Conservation (phyloP, 2,888 invertebrate genomes). For the Harpalus rufipes region DNA sequence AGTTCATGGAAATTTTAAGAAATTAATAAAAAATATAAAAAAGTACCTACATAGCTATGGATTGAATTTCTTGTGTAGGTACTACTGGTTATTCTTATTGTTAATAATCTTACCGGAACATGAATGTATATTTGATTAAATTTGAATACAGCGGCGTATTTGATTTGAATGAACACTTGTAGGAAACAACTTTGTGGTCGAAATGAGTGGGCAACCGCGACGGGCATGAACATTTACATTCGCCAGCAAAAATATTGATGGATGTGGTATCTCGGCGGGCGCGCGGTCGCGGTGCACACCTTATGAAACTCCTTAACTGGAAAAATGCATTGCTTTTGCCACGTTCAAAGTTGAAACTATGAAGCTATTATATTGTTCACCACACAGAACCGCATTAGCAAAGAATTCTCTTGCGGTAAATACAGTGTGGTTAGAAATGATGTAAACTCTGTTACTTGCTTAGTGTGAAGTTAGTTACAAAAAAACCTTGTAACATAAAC, state of each 20-base stretch:
- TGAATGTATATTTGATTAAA: too few species aligned
- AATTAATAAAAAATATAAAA: too few species aligned
- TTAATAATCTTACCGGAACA: too few species aligned
- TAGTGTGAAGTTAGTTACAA: too few species aligned
- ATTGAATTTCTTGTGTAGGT: too few species aligned
- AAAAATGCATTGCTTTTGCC: constrained; percentile 57
- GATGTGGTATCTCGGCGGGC: constrained; percentile 45
- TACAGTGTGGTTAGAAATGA: too few species aligned
- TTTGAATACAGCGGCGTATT: not conserved
- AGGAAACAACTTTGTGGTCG: constrained; percentile 34
- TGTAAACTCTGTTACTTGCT: too few species aligned
- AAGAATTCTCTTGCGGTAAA: not conserved
- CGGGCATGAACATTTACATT: constrained; percentile 43
- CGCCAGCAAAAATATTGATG: constrained; percentile 57
- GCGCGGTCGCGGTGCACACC: constrained; percentile 30
- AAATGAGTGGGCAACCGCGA: constrained; percentile 54
- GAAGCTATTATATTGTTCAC: constrained; percentile 36
- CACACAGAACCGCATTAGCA: constrained; percentile 28
- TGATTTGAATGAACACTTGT: constrained; percentile 46
- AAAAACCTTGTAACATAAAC: too few species aligned
- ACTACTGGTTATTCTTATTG: too few species aligned
- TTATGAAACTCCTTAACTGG: constrained; percentile 38
- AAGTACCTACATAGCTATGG: too few species aligned
- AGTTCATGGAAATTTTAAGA: too few species aligned
- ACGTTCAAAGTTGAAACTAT: constrained; percentile 19